These are phyloP conservation scores for Nothura maculosa DNA, from an alignment of 2,797 vertebrate genomes.

Conservation along the genomic window DNA sequence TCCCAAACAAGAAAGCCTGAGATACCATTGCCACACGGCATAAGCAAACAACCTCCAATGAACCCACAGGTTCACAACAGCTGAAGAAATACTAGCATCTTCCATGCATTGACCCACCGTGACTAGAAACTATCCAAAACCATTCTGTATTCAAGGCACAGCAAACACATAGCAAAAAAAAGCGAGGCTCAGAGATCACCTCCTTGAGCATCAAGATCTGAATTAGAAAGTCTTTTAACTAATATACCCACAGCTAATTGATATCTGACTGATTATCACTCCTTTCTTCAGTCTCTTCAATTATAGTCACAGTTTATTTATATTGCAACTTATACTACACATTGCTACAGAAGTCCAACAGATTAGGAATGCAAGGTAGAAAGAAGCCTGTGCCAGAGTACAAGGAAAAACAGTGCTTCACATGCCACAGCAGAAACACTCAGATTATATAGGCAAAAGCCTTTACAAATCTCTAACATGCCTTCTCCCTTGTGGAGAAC, in stretches of 20 bases:
- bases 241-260: background rate
- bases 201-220: background rate
- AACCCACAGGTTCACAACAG: background rate
- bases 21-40: background rate
- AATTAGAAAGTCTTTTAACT: background rate
- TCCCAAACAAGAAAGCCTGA: background rate
- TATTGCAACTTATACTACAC: background rate
- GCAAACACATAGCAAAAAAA: background rate
- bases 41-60: background rate
- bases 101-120: background rate
- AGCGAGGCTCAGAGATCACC: background rate
- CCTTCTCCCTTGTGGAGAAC: background rate
- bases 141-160: background rate
- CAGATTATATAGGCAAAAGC: background rate
- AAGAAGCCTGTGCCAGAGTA: background rate
- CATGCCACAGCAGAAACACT: background rate
- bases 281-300: background rate
- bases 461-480: background rate
- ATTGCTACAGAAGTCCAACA: background rate
- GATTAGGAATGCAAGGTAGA: background rate
- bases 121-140: background rate
- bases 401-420: background rate
- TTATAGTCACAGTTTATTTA: background rate
- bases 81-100: background rate
- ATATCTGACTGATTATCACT: constrained; percentile 13